A percentile compares a stretch with the other conserved stretches of the same genome.
These are phyloP conservation scores for Nyctalus aviator DNA, from an alignment of 2,797 vertebrate genomes.

Conservation along the genomic window DNA sequence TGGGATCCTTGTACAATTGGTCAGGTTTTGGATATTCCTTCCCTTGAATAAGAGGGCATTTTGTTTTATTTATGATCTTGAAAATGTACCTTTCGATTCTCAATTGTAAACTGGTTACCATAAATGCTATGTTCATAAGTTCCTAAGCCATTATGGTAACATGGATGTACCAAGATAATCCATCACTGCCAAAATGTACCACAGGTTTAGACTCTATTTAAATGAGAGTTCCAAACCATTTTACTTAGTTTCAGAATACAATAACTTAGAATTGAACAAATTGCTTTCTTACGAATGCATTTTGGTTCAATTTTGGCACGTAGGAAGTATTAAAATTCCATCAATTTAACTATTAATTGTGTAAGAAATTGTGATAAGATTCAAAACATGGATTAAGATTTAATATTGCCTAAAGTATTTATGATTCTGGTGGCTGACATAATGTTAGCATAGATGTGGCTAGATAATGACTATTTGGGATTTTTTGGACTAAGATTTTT, in stretches of 20 bases:
- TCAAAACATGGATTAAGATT: constrained; percentile 46
- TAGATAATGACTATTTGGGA: neutral
- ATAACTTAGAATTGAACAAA: constrained; percentile 75
- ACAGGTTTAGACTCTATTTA: constrained; percentile 82
- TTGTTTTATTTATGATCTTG: constrained; percentile 88
- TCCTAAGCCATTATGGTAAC: constrained; percentile 79
- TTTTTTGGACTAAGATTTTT: neutral
- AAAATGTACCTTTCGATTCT: constrained; percentile 87
- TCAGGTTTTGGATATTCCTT: constrained; percentile 81
- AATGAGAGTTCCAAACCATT: constrained; percentile 74
- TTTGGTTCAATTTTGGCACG: constrained; percentile 77
- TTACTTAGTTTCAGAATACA: constrained; percentile 82
- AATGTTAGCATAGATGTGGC: neutral
- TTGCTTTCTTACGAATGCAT: constrained; percentile 75
- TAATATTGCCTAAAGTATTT: neutral
- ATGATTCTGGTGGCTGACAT: neutral
- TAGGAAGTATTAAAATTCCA: constrained; percentile 55
- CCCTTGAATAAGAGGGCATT: constrained; percentile 80
- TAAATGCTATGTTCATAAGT: constrained; percentile 83
- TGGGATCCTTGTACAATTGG: constrained; percentile 85
- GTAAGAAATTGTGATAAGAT: constrained; percentile 63
- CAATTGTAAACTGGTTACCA: constrained; percentile 84
- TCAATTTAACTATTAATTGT: constrained; percentile 67
- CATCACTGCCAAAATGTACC: constrained; percentile 80
- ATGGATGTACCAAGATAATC: constrained; percentile 77